Evolutionary conservation across 2,797 vertebrate species (phyloP).

Genomic region (Echiichthys vipera): DNA sequence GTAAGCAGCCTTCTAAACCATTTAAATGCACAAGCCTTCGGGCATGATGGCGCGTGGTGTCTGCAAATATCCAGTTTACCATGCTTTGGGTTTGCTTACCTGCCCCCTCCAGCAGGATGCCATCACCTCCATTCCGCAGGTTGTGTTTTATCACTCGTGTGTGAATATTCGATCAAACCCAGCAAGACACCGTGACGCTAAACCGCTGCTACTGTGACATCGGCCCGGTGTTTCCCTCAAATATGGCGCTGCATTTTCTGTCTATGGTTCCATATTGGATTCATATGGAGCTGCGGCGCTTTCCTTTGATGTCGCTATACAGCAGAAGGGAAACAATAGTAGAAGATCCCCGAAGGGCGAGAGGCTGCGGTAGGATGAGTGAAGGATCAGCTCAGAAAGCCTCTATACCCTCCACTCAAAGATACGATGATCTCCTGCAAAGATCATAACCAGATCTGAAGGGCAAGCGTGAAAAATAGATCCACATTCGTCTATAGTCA

Average conservation of each 20-base stretch:
- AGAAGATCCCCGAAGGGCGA: constrained; percentile 60
- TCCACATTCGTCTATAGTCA: constrained; percentile 13
- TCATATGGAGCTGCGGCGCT: constrained; percentile 48
- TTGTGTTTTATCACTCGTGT: constrained; percentile 11
- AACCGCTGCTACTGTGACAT: constrained; percentile 13
- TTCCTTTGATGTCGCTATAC: constrained; percentile 68
- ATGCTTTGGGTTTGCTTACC: constrained; percentile 65
- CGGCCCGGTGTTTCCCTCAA: constrained; percentile 30
- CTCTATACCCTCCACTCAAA: neutral
- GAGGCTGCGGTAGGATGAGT: constrained; percentile 62
- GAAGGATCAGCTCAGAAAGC: constrained; percentile 46
- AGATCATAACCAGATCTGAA: neutral
- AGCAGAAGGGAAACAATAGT: constrained; percentile 64
- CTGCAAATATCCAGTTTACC: constrained; percentile 7
- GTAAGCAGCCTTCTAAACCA: constrained; percentile 39
- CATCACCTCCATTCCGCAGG: constrained; percentile 81
- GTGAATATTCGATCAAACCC: constrained; percentile 6
- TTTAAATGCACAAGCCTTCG: constrained; percentile 28
- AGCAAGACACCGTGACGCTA: neutral
- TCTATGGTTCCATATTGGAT: constrained; percentile 48
- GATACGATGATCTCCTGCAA: neutral
- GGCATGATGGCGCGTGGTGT: constrained; percentile 3
- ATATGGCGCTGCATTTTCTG: constrained; percentile 48
- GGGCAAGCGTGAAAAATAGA: neutral
- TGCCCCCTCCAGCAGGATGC: constrained; percentile 86